Base-by-base conservation (phyloP, 1,140 invertebrate genomes). In the Papilio dardanus region DNA sequence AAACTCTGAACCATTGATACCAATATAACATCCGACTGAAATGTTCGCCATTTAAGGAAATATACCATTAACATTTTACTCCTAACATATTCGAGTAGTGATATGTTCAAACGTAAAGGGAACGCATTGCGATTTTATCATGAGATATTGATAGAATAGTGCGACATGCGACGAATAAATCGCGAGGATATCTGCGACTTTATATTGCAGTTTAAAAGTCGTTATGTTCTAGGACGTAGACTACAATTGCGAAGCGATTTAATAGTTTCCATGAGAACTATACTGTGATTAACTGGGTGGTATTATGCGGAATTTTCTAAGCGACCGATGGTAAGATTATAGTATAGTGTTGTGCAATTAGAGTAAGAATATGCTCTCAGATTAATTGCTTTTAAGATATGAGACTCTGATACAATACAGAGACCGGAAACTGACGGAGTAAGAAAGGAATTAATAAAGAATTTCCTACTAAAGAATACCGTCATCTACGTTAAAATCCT, bases 1-100 rank as follows among this genome's bases (percentile, higher is more conserved):
- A 86, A 76, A 77, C 35, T 71, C 66, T 33, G 19, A 69, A 69
- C 19, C 16, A 58, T 73, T 73, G 71, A 73, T 73, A 31, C 28
- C 28, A 35, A 71, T 68, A 33, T 35, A 21, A 33, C 67, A 69
- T 40, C 68, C 68, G 40, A 42, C 28, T 58, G 71, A 31, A 69
- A 69, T 31, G 80, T 67, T 76, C 42, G 21, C 81, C 81, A 19
- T 75, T 79, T 82, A 84, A 82, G 81, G 81, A 74, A 79, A 79
- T 79, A 79, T 80, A 76, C 79, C 76, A 89, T 88, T 91, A 89
- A 83, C 85, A 86, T 88, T 88, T 87, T 83, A 79, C 80, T 74
- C 78, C 74, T 80, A 78, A 86, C 81, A 85, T 85, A 90, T 82
- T 86, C 78, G 81, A 74, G 42, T 73, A 79, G 79, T 79, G 79